Evolutionary conservation across 2,888 invertebrate genomes (phyloP).

Genomic region (Mythimna lalbum): DNA sequence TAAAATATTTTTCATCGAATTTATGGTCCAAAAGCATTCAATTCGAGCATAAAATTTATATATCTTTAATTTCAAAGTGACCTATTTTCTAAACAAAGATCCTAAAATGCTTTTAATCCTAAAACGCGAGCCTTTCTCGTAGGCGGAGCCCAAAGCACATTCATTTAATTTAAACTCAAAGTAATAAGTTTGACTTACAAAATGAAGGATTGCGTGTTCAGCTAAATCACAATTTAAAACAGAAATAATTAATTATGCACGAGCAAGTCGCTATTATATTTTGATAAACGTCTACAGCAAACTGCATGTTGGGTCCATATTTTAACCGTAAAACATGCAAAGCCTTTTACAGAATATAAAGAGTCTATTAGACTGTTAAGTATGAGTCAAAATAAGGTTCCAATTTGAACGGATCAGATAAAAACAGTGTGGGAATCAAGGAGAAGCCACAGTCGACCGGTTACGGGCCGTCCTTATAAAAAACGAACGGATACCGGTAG

Average conservation of each 20-base stretch:
- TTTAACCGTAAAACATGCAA: slow-evolving; percentile 18
- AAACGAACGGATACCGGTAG: slow-evolving; percentile 58
- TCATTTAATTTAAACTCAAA: slow-evolving; percentile 33
- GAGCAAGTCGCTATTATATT: slow-evolving; percentile 34
- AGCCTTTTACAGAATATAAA: slow-evolving; percentile 18
- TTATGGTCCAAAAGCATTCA: neutral
- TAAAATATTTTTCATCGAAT: neutral
- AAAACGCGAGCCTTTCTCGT: slow-evolving; percentile 1
- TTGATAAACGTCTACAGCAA: slow-evolving; percentile 32
- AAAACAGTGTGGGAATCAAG: slow-evolving; percentile 63
- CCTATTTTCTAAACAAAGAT: slow-evolving; percentile 16
- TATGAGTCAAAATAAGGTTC: slow-evolving; percentile 48
- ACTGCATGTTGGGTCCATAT: slow-evolving; percentile 15
- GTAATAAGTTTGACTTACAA: slow-evolving; percentile 34
- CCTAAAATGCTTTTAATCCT: slow-evolving; percentile 2
- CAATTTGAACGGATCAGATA: slow-evolving; percentile 63
- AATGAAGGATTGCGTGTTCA: slow-evolving; percentile 47
- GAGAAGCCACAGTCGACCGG: slow-evolving; percentile 52
- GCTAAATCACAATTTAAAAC: slow-evolving; percentile 35
- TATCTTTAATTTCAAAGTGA: neutral
- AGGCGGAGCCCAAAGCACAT: slow-evolving; percentile 19
- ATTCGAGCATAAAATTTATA: neutral
- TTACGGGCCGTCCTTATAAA: slow-evolving; percentile 52
- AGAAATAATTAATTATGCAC: slow-evolving; percentile 42
- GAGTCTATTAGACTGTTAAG: slow-evolving; percentile 31